Conservation (phyloP, 2,888 invertebrate genomes). For the Microplitis deprimator region DNA sequence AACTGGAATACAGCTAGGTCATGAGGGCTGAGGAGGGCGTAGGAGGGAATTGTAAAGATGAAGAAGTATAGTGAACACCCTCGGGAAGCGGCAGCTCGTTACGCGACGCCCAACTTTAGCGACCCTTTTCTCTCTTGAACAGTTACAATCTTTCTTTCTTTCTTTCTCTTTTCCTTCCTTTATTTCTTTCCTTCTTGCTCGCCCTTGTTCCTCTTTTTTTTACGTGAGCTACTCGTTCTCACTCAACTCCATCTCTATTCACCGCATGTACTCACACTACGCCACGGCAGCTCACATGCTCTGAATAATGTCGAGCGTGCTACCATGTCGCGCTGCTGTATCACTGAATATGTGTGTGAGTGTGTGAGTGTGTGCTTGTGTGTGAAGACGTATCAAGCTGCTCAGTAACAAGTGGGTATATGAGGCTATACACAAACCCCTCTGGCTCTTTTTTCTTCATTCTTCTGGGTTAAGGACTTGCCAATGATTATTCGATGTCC, state of each 20-base stretch:
- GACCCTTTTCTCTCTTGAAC: not conserved
- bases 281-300: conserved; percentile 37
- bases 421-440: conserved; percentile 51
- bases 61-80: conserved; percentile 57
- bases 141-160: conserved; percentile 49
- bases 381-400: conserved; percentile 56
- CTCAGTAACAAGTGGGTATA: conserved; percentile 68
- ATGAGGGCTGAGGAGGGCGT: conserved; percentile 13
- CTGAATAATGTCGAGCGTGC: conserved; percentile 61
- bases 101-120: conserved; percentile 64
- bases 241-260: conserved; percentile 45
- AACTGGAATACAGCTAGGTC: conserved; percentile 55
- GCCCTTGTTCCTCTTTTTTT: conserved; percentile 36
- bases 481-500: conserved; percentile 13
- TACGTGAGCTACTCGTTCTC: conserved; percentile 27
- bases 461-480: conserved; percentile 25
- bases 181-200: conserved; percentile 42
- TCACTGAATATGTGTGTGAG: conserved; percentile 39
- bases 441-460: conserved; percentile 37
- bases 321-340: conserved; percentile 33
- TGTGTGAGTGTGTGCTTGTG: not conserved
- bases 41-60: conserved; percentile 32
- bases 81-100: conserved; percentile 70
- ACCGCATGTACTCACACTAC: conserved; percentile 19
- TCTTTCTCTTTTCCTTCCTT: conserved; percentile 42